These are phyloP conservation scores for Sepioteuthis lessoniana DNA, from an alignment of 2,888 invertebrate genomes.

Conservation along the genomic window DNA sequence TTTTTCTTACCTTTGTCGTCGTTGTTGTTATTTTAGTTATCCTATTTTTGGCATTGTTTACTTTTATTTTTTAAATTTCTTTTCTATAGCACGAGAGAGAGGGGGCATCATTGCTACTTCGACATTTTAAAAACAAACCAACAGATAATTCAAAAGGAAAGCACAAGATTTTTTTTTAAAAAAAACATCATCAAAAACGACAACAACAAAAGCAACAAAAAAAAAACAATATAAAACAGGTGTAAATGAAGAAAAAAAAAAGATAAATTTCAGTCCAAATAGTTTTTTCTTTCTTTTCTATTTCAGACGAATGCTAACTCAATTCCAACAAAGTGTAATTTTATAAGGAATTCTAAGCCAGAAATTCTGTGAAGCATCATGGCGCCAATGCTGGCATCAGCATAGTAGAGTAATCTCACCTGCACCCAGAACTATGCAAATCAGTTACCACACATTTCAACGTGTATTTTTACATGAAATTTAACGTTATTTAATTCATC, in stretches of 20 bases:
- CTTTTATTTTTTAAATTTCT: no score
- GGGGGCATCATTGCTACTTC: background rate
- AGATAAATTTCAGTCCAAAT: background rate
- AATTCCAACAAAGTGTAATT: background rate
- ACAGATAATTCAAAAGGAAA: background rate
- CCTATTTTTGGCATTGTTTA: background rate
- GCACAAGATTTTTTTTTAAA: background rate
- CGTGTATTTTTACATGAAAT: background rate
- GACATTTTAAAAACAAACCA: background rate
- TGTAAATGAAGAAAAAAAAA: background rate
- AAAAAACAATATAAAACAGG: no score
- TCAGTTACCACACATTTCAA: background rate
- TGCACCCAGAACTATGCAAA: background rate
- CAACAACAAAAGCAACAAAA: no score
- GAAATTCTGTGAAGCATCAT: background rate
- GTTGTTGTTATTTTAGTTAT: background rate
- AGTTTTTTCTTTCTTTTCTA: background rate
- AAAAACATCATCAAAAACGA: background rate
- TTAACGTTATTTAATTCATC: background rate
- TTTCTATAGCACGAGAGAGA: no score
- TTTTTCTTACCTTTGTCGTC: background rate
- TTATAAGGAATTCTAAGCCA: background rate
- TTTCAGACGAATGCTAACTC: background rate
- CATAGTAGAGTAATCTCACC: background rate
- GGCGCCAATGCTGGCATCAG: background rate